Evolutionary conservation across 2,113 vertebrate genomes (phyloP).

Genomic region (Furnarius figulus): DNA sequence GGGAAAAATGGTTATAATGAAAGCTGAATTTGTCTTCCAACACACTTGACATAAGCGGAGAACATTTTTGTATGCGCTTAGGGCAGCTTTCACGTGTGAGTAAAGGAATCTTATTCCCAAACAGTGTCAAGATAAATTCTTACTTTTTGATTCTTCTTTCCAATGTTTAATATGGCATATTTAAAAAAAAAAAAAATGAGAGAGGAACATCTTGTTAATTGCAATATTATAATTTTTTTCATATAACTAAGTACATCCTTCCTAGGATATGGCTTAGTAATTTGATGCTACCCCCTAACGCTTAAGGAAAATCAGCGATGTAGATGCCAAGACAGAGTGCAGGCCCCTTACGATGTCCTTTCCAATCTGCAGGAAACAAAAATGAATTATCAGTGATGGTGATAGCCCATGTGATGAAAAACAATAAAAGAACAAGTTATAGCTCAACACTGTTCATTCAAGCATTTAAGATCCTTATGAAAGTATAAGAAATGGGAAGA

Average conservation of each 20-base stretch:
- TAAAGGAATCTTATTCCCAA: constrained; percentile 4
- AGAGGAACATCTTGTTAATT: neutral
- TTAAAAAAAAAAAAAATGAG: neutral
- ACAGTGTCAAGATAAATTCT: neutral
- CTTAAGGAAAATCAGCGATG: constrained; percentile 60
- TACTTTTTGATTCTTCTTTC: neutral
- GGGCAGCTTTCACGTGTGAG: constrained; percentile 26
- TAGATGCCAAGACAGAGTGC: constrained; percentile 42
- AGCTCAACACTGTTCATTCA: constrained; percentile 21
- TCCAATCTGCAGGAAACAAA: constrained; percentile 59
- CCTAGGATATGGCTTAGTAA: constrained; percentile 24
- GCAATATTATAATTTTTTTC: neutral
- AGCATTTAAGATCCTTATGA: constrained; percentile 33
- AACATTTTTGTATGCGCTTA: neutral
- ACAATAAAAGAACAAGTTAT: constrained; percentile 56
- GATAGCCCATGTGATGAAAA: constrained; percentile 65
- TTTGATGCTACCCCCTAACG: constrained; percentile 29
- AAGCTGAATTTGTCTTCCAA: constrained; percentile 7
- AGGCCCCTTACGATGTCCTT: constrained; percentile 52
- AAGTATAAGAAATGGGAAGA: constrained; percentile 48
- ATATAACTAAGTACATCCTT: constrained; percentile 28
- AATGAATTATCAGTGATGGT: constrained; percentile 61
- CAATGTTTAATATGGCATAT: neutral
- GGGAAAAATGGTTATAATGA: neutral
- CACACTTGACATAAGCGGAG: neutral